Evolutionary conservation across 2,113 vertebrate species (phyloP), one percentile per base, ranked within the genome.

Genomic region (Condylura cristata): DNA sequence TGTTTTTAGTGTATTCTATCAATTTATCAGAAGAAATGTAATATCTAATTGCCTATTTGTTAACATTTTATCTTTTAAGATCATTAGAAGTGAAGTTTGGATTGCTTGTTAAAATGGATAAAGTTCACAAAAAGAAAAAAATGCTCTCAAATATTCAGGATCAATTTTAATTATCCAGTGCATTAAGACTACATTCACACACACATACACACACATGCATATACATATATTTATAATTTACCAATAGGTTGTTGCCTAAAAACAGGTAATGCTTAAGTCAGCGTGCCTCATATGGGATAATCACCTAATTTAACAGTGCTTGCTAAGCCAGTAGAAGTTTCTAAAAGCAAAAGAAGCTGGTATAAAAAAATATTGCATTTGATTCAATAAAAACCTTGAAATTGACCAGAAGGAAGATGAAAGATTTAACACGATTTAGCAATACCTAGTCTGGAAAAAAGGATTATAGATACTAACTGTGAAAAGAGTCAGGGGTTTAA

Each of bases 371-470:
- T 41, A 93, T 80, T 97, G 71, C 93, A 95, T 97, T 98, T 97
- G 96, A 97, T 97, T 97, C 96, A 96, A 66, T 97, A 97, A 97
- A 97, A 97, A 97, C 97, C 97, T 98, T 98, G 96, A 98, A 98
- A 98, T 98, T 98, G 98, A 98, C 97, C 97, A 97, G 96, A 96
- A 93, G 97, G 89, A 98, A 97, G 97, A 98, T 98, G 97, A 98
- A 98, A 98, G 98, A 97, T 97, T 97, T 97, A 98, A 96, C 97
- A 96, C 0, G 96, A 98, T 98, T 98, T 98, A 97, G 93, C 97
- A 98, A 94, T 97, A 97, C 97, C 97, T 97, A 97, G 96, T 98
- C 97, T 98, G 97, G 98, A 98, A 98, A 98, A 98, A 98, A 68
- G 97, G 98, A 98, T 98, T 98, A 97, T 83, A 93, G 97, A 95